Percentiles rank a stretch among this genome's conserved stretches.
These are phyloP conservation scores for Lepus americanus DNA, from an alignment of 2,113 vertebrate genomes.

Conservation along the genomic window DNA sequence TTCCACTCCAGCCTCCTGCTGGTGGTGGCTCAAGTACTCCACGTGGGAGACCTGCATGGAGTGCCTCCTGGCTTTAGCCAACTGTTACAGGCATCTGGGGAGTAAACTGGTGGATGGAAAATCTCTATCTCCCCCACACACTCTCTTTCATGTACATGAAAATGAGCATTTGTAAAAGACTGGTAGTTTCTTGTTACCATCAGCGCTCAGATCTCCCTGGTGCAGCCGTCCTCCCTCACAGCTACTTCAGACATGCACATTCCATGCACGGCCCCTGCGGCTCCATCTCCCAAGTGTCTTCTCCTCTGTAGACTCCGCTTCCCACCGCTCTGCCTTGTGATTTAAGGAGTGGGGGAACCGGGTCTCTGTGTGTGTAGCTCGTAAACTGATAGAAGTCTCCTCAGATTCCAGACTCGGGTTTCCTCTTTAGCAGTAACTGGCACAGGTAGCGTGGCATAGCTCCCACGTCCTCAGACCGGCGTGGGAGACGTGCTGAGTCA, in stretches of 20 bases:
- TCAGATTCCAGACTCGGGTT: not conserved
- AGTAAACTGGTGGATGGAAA: too few relatives aligned
- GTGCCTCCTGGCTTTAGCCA: too few relatives aligned
- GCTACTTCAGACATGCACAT: not conserved
- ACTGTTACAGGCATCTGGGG: too few relatives aligned
- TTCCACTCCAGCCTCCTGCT: too few relatives aligned
- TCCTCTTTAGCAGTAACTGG: not conserved
- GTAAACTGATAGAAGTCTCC: not conserved
- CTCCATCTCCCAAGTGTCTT: not conserved
- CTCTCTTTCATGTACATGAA: too few relatives aligned
- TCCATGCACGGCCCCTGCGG: fast-evolving
- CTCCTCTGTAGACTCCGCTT: not conserved
- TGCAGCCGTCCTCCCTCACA: not conserved
- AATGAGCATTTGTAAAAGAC: not conserved
- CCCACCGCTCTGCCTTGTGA: fast-evolving
- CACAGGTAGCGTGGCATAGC: fast-evolving
- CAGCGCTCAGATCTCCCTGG: not conserved
- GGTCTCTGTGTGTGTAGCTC: not conserved
- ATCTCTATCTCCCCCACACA: too few relatives aligned
- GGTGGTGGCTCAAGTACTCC: too few relatives aligned
- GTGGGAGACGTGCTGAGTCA: fast-evolving
- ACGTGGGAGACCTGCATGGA: too few relatives aligned
- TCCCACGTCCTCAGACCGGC: fast-evolving
- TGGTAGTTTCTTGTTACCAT: too few relatives aligned
- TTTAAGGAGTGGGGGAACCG: not conserved